Evolutionary conservation across 2,113 vertebrate species (phyloP), one percentile per base, ranked within the genome.

Genomic region (Corythaeola cristata): DNA sequence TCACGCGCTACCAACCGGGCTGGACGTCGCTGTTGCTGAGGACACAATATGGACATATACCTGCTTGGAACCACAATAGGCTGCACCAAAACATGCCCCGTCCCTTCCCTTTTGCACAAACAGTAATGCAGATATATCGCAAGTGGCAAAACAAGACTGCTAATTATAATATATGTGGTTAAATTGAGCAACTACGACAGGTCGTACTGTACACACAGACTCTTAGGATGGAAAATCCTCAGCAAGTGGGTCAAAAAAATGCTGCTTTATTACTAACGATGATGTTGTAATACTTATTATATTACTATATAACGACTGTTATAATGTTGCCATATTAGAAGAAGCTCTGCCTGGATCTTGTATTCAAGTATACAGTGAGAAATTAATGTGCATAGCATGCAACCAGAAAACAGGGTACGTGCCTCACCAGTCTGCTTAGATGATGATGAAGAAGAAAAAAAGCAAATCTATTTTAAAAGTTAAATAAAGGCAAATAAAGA

Each of bases 1-100:
- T 18, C 4, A 50, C 1, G 6, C 15, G 12, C 32, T 20, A 16
- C 32, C 35, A 20, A 1, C 8, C 5, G 26, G 28, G 26, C 4
- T 30, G 30, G 33, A 64, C 1, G 3, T 33, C 4, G 1, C 2
- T 9, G 23, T 4, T 49, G 22, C 55, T 68, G n/a, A 28, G 26
- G 49, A 44, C 5, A 17, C 35, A 39, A 3, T 15, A 23, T 6
- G 11, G 44, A 63, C 15, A 14, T 15, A 23, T 8, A 3, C 0
- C 41, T 44, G 0, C 33, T 50, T 44, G 33, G 52, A 77, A 41
- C 24, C 19, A 1, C 9, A 68, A 47, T 0, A 17, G 55, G 27
- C 30, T 41, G 37, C 66, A 69, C 19, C 19, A 69, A 56, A 53
- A 59, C 1, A 1, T 45, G 71, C 24, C 69, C 15, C 0, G 2